Evolutionary conservation across 1,140 invertebrate genomes (phyloP).

Genomic region (Melipona quadrifasciata): DNA sequence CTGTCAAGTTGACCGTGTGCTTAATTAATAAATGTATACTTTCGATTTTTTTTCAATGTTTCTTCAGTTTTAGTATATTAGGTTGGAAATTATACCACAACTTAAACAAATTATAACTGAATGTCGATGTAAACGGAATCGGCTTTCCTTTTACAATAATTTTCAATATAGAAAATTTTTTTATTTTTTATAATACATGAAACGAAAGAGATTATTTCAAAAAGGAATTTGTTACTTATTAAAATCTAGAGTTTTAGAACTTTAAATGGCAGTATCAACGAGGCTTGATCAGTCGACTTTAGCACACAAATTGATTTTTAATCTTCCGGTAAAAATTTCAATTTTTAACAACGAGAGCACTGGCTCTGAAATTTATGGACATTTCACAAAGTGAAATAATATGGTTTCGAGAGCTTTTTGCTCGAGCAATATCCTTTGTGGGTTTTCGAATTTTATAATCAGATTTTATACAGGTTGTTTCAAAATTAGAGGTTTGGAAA

Average conservation of each 20-base stretch:
- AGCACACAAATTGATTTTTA: not conserved
- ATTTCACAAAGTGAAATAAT: not conserved
- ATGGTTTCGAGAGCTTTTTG: not conserved
- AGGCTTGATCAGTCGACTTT: not conserved
- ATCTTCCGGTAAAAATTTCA: not conserved
- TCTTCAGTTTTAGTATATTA: not conserved
- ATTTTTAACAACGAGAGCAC: not conserved
- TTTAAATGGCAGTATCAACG: not conserved
- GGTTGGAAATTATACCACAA: not conserved
- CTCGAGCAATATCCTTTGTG: not conserved
- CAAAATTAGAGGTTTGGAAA: not conserved
- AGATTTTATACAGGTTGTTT: not conserved
- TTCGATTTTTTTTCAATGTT: not conserved
- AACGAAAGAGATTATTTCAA: not conserved
- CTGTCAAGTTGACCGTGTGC: not conserved
- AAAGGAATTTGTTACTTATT: not conserved
- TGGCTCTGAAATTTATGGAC: not conserved
- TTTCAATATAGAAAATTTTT: not conserved
- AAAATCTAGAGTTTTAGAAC: no score
- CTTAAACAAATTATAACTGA: not conserved
- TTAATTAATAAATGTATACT: conserved; percentile 37
- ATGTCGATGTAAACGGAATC: not conserved
- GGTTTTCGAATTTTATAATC: not conserved
- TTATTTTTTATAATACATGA: not conserved
- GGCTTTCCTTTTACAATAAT: not conserved